These are phyloP conservation scores for Melipona beecheii DNA, from an alignment of 2,888 invertebrate genomes.

Conservation along the genomic window DNA sequence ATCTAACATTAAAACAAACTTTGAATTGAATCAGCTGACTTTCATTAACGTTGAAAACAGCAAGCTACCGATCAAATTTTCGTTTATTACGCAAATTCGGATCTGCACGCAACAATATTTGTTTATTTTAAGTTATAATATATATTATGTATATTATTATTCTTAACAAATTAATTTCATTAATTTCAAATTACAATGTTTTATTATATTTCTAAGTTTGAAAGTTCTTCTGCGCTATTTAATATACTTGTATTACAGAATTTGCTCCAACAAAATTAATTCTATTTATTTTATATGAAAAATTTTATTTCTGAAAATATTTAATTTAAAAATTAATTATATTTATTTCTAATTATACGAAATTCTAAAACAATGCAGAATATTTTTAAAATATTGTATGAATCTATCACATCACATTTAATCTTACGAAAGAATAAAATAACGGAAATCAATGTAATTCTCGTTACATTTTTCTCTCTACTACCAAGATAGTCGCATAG, in stretches of 20 bases:
- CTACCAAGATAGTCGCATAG: not conserved
- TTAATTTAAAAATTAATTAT: not conserved
- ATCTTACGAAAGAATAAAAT: not conserved
- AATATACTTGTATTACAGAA: not conserved
- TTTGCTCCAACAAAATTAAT: not conserved
- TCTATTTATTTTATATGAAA: not conserved
- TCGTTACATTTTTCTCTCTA: not conserved
- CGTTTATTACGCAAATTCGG: too few relatives aligned
- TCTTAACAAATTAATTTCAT: too few relatives aligned
- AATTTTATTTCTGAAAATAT: not conserved
- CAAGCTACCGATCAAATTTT: too few relatives aligned
- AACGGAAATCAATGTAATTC: not conserved
- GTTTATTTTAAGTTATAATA: too few relatives aligned
- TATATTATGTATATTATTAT: too few relatives aligned
- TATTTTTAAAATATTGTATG: not conserved
- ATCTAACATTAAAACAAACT: too few relatives aligned
- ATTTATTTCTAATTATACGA: not conserved
- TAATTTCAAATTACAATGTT: too few relatives aligned
- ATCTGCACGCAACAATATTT: too few relatives aligned
- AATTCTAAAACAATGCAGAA: not conserved
- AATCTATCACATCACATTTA: not conserved
- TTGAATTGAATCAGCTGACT: too few relatives aligned
- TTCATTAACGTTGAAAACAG: too few relatives aligned
- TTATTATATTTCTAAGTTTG: too few relatives aligned
- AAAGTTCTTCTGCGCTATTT: too few relatives aligned